phyloP scores from a whole-genome alignment of 2,113 vertebrate species.

The Pagrus major region DNA sequence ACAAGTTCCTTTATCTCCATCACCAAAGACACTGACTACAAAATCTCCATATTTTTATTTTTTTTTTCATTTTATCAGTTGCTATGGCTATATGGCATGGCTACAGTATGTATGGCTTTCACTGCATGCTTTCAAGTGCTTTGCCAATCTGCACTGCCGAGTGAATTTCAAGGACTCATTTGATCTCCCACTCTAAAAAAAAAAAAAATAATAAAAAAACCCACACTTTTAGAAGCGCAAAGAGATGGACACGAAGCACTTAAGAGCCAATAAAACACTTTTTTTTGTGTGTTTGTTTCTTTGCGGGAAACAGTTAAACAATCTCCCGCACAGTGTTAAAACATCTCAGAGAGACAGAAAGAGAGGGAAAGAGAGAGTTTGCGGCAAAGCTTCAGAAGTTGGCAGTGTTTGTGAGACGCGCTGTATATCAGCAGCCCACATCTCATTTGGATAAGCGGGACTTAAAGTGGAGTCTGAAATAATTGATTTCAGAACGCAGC shows the following conservation, averaged over 20 bases:
- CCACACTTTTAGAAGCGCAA: constrained; percentile 55
- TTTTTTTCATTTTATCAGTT: constrained; percentile 1
- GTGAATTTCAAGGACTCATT: constrained; percentile 70
- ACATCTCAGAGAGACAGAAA: constrained; percentile 22
- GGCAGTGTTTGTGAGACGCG: constrained; percentile 58
- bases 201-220: constrained; percentile 12
- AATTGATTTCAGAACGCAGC: constrained; percentile 74
- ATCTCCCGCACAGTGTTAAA: constrained; percentile 56
- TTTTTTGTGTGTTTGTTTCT: background rate
- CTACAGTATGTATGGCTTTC: constrained; percentile 50
- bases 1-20: constrained; percentile 50
- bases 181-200: constrained; percentile 66
- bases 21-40: constrained; percentile 52
- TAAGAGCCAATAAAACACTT: constrained; percentile 28
- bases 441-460: constrained; percentile 68
- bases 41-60: constrained; percentile 19
- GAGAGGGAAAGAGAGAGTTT: constrained; percentile 32
- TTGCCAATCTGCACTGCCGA: constrained; percentile 64
- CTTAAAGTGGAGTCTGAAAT: constrained; percentile 67
- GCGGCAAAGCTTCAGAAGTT: constrained; percentile 62
- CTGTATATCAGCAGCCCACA: constrained; percentile 52
- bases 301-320: constrained; percentile 50
- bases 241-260: constrained; percentile 55
- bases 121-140: constrained; percentile 45
- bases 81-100: constrained; percentile 55